Evolutionary conservation across 2,888 invertebrate species (phyloP).

Genomic region (Oscheius sp.): DNA sequence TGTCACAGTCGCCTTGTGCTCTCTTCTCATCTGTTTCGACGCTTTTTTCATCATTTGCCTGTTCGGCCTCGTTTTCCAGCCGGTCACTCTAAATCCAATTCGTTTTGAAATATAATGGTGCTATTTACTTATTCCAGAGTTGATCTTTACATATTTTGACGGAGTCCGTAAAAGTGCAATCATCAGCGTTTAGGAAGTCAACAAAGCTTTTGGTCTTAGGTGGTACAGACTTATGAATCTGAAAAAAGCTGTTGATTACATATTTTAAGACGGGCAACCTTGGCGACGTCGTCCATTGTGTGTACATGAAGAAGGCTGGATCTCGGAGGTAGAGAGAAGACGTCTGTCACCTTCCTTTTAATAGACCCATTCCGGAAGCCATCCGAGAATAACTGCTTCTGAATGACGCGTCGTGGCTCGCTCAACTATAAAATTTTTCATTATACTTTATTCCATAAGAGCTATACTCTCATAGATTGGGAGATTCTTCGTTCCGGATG

Average conservation of each 20-base stretch:
- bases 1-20: conserved; percentile 97
- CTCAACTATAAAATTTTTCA: conserved; percentile 22
- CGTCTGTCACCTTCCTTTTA: conserved; percentile 40
- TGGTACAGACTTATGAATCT: conserved; percentile 27
- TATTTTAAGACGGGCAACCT: background rate
- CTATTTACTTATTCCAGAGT: conserved; percentile 56
- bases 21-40: conserved; percentile 78
- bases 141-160: conserved; percentile 57
- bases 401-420: conserved; percentile 25
- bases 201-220: conserved; percentile 26
- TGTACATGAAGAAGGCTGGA: conserved; percentile 18
- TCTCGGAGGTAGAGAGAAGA: conserved; percentile 26
- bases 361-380: conserved; percentile 36
- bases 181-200: conserved; percentile 38
- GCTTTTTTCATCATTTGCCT: conserved; percentile 71
- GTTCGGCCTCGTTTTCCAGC: conserved; percentile 62
- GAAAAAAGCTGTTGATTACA: background rate
- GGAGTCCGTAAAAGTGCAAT: conserved; percentile 52
- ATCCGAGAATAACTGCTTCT: conserved; percentile 28
- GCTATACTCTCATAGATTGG: conserved; percentile 20
- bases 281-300: conserved; percentile 16
- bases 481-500: conserved; percentile 24
- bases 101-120: background rate
- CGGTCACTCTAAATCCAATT: conserved; percentile 55
- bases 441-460: conserved; percentile 7